These are phyloP conservation scores for Anguilla megastoma DNA, from an alignment of 2,797 vertebrate genomes.

Conservation along the genomic window DNA sequence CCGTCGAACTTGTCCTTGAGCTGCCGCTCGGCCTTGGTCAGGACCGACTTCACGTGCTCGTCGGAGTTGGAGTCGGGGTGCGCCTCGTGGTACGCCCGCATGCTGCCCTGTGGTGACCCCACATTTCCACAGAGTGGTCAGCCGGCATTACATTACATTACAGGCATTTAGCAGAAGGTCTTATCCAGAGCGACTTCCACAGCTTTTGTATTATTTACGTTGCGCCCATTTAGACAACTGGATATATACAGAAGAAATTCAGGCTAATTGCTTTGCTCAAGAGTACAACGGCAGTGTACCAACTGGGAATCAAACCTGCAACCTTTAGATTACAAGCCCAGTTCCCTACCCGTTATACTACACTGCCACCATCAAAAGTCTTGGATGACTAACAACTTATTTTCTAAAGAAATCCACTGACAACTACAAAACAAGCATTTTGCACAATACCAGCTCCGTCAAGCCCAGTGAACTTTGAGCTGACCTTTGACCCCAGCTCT, in stretches of 20 bases:
- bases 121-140: background rate
- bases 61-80: constrained; percentile 72
- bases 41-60: constrained; percentile 74
- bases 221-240: too few species aligned
- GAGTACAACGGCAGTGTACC: too few species aligned
- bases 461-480: background rate
- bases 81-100: constrained; percentile 70
- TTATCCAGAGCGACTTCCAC: too few species aligned
- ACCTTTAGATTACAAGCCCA: too few species aligned
- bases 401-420: background rate
- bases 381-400: background rate
- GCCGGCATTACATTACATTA: background rate
- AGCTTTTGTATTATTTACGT: too few species aligned
- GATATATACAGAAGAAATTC: too few species aligned
- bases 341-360: too few species aligned
- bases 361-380: too few species aligned
- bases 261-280: too few species aligned
- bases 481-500: background rate
- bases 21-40: constrained; percentile 79
- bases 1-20: constrained; percentile 82
- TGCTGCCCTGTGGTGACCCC: constrained; percentile 61
- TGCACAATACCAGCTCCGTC: too few species aligned
- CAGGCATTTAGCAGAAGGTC: background rate
- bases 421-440: too few species aligned
- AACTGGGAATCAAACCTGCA: too few species aligned